Conservation (phyloP, 2,888 invertebrate genomes). For the Epirrita christyi region DNA sequence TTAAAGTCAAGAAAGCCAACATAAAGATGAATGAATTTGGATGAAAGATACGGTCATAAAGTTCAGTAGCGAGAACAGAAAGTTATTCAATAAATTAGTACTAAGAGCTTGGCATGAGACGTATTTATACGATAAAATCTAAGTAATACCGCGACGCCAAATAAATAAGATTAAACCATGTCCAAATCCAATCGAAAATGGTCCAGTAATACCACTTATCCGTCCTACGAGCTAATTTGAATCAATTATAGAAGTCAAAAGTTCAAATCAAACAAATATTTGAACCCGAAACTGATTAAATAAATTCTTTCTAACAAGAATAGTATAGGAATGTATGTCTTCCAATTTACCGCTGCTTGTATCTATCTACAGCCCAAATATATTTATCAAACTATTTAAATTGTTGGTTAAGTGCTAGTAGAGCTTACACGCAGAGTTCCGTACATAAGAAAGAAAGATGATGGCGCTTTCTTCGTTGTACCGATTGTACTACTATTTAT, state of each 20-base stretch:
- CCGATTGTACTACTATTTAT: too few species aligned
- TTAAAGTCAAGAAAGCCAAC: too few species aligned
- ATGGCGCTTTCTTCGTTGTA: too few species aligned
- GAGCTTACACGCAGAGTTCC: conserved; percentile 2
- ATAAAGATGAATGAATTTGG: too few species aligned
- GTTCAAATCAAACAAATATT: conserved; percentile 33
- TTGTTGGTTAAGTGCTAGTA: conserved; percentile 19
- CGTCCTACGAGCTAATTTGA: conserved; percentile 36
- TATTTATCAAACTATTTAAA: conserved; percentile 40
- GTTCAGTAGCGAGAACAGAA: conserved; percentile 19
- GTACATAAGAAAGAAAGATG: neutral
- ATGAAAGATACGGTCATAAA: too few species aligned
- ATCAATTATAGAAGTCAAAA: conserved; percentile 36
- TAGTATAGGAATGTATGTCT: conserved; percentile 29
- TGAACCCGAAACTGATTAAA: conserved; percentile 31
- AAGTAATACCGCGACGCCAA: conserved; percentile 19
- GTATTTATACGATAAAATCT: conserved; percentile 13
- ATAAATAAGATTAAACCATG: conserved; percentile 32
- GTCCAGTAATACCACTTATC: conserved; percentile 20
- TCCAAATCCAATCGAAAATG: conserved; percentile 24
- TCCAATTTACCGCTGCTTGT: conserved; percentile 36
- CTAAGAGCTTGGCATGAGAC: conserved; percentile 4
- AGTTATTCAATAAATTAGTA: conserved; percentile 10
- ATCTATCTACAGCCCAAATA: conserved; percentile 30
- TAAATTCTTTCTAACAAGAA: conserved; percentile 33